Evolutionary conservation across 2,888 invertebrate genomes (phyloP).

Genomic region (Leucoma salicis): DNA sequence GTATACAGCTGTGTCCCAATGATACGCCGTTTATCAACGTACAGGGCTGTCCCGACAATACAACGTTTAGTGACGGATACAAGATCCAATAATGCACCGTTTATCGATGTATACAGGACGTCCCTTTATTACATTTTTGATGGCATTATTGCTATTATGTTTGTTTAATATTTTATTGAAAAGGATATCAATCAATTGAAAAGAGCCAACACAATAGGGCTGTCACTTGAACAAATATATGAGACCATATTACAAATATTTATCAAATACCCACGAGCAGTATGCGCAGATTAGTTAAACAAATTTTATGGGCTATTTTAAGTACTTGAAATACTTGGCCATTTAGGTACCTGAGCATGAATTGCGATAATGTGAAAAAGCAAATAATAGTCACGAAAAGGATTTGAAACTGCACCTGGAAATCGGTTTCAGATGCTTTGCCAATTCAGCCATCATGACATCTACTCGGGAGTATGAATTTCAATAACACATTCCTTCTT

Average conservation of each 20-base stretch:
- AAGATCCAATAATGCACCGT: background rate
- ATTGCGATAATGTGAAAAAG: no score
- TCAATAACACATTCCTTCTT: no score
- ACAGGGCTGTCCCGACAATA: background rate
- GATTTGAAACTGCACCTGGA: no score
- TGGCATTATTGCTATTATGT: constrained; percentile 13
- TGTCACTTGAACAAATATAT: constrained; percentile 7
- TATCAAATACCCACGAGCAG: no score
- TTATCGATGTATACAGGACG: constrained; percentile 8
- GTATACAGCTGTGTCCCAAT: background rate
- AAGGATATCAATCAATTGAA: constrained; percentile 18
- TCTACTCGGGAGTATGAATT: no score
- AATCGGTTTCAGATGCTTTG: no score
- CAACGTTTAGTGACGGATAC: constrained; percentile 1
- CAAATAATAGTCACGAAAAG: no score
- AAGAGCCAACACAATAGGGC: constrained; percentile 20
- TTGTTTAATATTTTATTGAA: constrained; percentile 17
- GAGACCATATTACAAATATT: no score
- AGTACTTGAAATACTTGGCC: background rate
- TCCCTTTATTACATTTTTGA: constrained; percentile 26
- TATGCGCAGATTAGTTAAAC: no score
- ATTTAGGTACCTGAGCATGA: background rate
- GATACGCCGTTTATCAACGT: background rate
- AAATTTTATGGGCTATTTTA: no score
- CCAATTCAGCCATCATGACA: no score